Evolutionary conservation across 1,140 invertebrate genomes (phyloP), one percentile per base, ranked within the genome.

Genomic region (Lerema accius): DNA sequence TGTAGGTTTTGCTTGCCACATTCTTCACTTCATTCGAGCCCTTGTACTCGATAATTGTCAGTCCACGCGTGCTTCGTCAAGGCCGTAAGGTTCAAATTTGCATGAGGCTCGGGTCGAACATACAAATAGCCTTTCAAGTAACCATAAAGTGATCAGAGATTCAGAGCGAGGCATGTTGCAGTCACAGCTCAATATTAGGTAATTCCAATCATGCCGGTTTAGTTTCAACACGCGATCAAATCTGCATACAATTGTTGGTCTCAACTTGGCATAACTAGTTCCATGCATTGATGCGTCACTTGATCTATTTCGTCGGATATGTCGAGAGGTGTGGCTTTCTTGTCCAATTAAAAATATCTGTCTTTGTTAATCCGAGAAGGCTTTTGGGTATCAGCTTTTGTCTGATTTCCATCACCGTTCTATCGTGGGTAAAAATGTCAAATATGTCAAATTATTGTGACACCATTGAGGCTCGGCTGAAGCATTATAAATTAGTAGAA

Each of bases 171-270:
- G 61, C 67, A 60, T 35, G 68, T 59, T 73, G 69, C 70, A 70
- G 63, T 65, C 71, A 71, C 60, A 65, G 64, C 40, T 65, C 68
- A 65, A 70, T 76, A 73, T 84, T 80, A 82, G 78, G 78, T 76
- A 82, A 82, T 84, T 84, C 82, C 63, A 65, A 80, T 79, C 79
- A 78, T 79, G 80, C 64, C 68, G 69, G 53, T 55, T 69, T 63
- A 48, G 48, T 73, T 70, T 65, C 71, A 63, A 75, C 70, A 81
- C 61, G 71, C 58, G 39, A 70, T 42, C 40, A 50, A 64, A 80
- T 76, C 73, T 82, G 69, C 71, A 80, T 78, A 80, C 71, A 78
- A 76, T 74, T 46, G 64, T 45, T 35, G 10, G 26, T 55, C 42
- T 42, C 64, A 9, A 42, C 5, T 53, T 53, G 49, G 35, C 43